Evolutionary conservation across 2,888 invertebrate species (phyloP).

Genomic region (Buathra laborator): DNA sequence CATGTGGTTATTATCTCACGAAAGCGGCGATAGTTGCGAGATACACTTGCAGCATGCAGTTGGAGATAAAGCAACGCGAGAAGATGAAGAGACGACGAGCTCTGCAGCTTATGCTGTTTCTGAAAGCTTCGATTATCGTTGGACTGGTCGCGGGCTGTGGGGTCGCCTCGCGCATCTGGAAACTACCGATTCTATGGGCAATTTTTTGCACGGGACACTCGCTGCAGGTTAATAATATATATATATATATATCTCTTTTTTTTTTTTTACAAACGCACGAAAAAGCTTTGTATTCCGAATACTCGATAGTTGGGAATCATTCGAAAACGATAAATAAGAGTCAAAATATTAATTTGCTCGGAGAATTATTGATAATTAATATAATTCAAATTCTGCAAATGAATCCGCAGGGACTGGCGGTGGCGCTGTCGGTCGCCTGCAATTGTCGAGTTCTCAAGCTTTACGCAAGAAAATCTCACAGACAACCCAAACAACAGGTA

Average conservation of each 20-base stretch:
- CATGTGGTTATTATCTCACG: conserved; percentile 85
- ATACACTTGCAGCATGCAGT: conserved; percentile 88
- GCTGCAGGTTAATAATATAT: conserved; percentile 78
- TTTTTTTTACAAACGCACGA: background rate
- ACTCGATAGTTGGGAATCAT: conserved; percentile 3
- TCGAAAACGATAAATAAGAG: background rate
- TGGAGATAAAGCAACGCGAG: conserved; percentile 87
- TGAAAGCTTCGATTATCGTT: conserved; percentile 86
- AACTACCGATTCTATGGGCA: conserved; percentile 82
- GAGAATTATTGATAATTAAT: background rate
- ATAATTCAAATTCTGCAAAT: conserved; percentile 28
- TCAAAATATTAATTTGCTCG: background rate
- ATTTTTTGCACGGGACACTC: conserved; percentile 83
- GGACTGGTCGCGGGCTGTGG: conserved; percentile 85
- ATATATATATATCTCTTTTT: background rate
- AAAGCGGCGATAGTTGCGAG: conserved; percentile 87
- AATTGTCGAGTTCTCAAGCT: conserved; percentile 86
- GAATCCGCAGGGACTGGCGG: conserved; percentile 87
- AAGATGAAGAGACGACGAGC: conserved; percentile 88
- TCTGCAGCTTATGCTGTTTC: conserved; percentile 87
- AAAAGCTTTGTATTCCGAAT: background rate
- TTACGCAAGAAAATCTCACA: conserved; percentile 82
- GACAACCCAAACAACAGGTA: conserved; percentile 83
- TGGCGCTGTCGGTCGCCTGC: conserved; percentile 88
- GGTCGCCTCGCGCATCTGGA: conserved; percentile 82